Percentiles rank a stretch among this genome's conserved stretches.
Conservation (phyloP, 2,797 vertebrate species). For the Chaetodon trifasciatus region DNA sequence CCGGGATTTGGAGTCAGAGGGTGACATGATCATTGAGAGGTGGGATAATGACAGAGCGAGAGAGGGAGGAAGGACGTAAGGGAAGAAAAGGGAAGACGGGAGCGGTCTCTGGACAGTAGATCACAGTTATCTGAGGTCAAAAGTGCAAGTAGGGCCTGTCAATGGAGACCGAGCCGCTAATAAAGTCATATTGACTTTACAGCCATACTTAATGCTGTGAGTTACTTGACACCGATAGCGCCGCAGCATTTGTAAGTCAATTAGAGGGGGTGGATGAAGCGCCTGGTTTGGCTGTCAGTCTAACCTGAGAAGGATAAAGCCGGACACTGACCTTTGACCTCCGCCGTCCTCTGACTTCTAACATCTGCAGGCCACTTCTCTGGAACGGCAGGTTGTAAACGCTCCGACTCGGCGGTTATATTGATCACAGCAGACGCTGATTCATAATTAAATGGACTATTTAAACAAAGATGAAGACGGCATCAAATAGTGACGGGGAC, state of each 20-base stretch:
- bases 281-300: conserved; percentile 60
- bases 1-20: conserved; percentile 83
- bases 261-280: conserved; percentile 68
- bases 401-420: conserved; percentile 33
- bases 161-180: conserved; percentile 71
- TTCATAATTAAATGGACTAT: conserved; percentile 66
- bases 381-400: conserved; percentile 42
- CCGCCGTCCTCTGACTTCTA: conserved; percentile 50
- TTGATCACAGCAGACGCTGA: conserved; percentile 54
- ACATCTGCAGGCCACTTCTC: conserved; percentile 55
- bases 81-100: conserved; percentile 28
- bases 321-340: conserved; percentile 75
- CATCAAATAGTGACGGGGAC: conserved; percentile 35
- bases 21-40: conserved; percentile 82
- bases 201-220: conserved; percentile 70
- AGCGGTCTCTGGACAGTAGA: conserved; percentile 64
- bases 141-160: conserved; percentile 72
- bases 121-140: conserved; percentile 77
- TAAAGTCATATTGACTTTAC: conserved; percentile 82
- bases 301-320: conserved; percentile 60
- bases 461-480: conserved; percentile 51
- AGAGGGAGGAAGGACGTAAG: conserved; percentile 28
- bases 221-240: conserved; percentile 71
- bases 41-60: conserved; percentile 68
- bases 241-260: conserved; percentile 79